Base-by-base conservation (phyloP, 2,797 vertebrate genomes). In the Tarsius wallacei region DNA sequence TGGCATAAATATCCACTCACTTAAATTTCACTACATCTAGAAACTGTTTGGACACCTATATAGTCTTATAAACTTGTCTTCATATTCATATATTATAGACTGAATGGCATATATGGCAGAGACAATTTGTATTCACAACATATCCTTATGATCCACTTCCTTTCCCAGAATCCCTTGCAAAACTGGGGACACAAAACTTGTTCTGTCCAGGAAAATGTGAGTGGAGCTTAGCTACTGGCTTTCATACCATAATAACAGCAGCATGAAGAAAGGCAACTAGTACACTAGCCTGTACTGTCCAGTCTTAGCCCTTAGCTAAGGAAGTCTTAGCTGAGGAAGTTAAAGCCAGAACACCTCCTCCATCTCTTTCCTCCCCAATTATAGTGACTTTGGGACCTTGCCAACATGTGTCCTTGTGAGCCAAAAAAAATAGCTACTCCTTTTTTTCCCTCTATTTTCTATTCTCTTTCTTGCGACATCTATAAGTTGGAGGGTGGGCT, bases 341-440 rank as follows among this genome's bases (percentile, higher is more conserved):
- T 26, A 59, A 88, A 74, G 19, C 13, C 53, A 76, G n/a, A 84
- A 11, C 33, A 33, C 21, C 6, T 28, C 80, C 15, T 59, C 16
- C 22, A 4, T 83, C 31, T 24, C 16, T 57, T 2, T 87, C 26
- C 13, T 66, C 31, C 24, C 3, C 17, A n/a, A 0, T 61, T 15
- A 1, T 7, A 7, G 36, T 21, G n/a, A 71, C 17, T 51, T 55
- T 61, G 49, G 28, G 47, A 5, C 12, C 42, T 47, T 55, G 22
- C 17, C 24, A 4, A 0, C 53, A 22, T 0, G 1, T 21, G 31
- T 24, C 11, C 51, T 63, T n/a, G 0, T 33, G 51, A 89, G 28
- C 42, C 80, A 76, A 68, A 70, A 24, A 42, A 74, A n/a, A 57
- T 1, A 42, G 28, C 14, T 36, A 10, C 19, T 66, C 21, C 16